phyloP scores from a whole-genome alignment of 92 coral and sea anemone genomes.

The Blastomussa wellsi region DNA sequence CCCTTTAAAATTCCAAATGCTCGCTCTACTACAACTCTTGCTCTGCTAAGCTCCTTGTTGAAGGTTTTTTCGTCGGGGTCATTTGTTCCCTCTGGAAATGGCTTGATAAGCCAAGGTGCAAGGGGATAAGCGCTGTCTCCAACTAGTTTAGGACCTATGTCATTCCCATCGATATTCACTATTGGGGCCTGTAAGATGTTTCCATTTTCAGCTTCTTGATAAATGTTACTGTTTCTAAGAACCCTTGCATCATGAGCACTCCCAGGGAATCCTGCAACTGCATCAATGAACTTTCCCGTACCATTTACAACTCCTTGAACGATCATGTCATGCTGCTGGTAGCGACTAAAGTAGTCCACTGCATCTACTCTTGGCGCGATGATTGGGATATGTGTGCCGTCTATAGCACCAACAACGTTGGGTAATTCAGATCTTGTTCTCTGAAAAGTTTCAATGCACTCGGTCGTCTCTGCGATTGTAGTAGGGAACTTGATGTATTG shows the following conservation, averaged over 20 bases:
- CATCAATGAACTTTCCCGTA: neutral
- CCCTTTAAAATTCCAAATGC: conserved; percentile 15
- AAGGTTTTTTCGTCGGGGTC: conserved; percentile 20
- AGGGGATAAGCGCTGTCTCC: neutral
- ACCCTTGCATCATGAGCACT: conserved; percentile 9
- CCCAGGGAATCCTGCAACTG: neutral
- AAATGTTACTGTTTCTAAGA: conserved; percentile 5
- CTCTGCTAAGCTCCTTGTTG: conserved; percentile 17
- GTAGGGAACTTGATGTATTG: no score
- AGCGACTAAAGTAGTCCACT: conserved; percentile 22
- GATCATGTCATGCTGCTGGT: conserved; percentile 28
- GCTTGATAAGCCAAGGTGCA: neutral
- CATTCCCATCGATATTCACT: conserved; percentile 8
- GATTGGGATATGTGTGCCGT: conserved; percentile 23
- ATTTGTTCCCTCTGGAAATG: neutral
- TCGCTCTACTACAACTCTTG: no score
- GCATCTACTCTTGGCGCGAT: conserved; percentile 23
- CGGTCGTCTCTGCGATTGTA: no score
- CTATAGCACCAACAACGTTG: conserved; percentile 25
- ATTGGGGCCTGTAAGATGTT: neutral
- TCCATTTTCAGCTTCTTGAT: conserved; percentile 20
- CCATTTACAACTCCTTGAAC: conserved; percentile 28
- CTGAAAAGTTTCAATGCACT: no score
- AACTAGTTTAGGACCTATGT: conserved; percentile 13
- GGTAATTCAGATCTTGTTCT: neutral